Evolutionary conservation across 35 echinoderm and acorn worm species (phyloP).

Genomic region (Apostichopus californicus): DNA sequence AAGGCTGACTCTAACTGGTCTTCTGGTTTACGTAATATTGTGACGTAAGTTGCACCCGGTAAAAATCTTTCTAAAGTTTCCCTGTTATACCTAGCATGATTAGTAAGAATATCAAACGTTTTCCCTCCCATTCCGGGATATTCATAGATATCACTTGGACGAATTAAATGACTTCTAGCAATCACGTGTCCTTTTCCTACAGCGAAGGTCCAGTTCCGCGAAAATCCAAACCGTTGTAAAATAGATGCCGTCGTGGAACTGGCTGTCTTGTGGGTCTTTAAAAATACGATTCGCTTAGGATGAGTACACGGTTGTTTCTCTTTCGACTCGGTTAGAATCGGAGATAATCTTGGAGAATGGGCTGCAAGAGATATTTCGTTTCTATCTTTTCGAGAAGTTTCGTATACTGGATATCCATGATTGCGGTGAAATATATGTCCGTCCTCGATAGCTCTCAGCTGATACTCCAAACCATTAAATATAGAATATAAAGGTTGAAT

Average conservation of each 20-base stretch:
- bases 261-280: slow-evolving; percentile 81
- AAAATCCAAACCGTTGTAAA: slow-evolving; percentile 73
- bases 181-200: slow-evolving; percentile 63
- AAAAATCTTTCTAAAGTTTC: slow-evolving; percentile 57
- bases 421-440: no score
- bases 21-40: slow-evolving; percentile 69
- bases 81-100: slow-evolving; percentile 78
- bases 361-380: no score
- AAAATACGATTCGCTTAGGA: slow-evolving; percentile 53
- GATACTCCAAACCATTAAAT: not conserved
- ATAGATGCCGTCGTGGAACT: slow-evolving; percentile 79
- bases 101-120: slow-evolving; percentile 63
- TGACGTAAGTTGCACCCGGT: slow-evolving; percentile 64
- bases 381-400: no score
- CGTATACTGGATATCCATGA: no score
- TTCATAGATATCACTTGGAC: not conserved
- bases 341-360: no score
- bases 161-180: not conserved
- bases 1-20: slow-evolving; percentile 77
- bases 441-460: not conserved
- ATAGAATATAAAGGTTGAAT: not conserved
- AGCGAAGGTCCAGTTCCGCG: slow-evolving; percentile 68
- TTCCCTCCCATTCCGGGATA: not conserved
- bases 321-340: not conserved
- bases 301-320: not conserved